Conservation (phyloP, 2,797 vertebrate species). For the Hyperoplus immaculatus region DNA sequence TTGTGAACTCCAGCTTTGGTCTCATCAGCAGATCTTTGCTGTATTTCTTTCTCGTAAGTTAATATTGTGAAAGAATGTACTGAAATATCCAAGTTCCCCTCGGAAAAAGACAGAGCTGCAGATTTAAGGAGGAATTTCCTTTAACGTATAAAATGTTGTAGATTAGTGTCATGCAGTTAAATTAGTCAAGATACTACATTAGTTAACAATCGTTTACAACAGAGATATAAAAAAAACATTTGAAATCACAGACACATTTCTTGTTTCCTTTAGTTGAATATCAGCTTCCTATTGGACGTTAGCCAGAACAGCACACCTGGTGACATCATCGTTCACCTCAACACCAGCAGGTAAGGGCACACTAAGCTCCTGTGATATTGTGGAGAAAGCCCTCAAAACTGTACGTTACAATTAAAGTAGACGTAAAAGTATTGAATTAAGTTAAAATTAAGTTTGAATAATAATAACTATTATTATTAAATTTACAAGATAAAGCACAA, state of each 20-base stretch:
- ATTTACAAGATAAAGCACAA: neutral
- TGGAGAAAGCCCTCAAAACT: neutral
- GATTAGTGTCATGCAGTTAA: neutral
- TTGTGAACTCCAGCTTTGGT: neutral
- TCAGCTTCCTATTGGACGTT: slow-evolving; percentile 92
- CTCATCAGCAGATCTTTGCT: slow-evolving; percentile 22
- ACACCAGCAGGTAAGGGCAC: slow-evolving; percentile 87
- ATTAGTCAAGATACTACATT: too few relatives aligned
- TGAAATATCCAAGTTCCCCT: slow-evolving; percentile 6
- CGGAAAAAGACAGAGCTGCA: neutral
- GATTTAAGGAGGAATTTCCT: slow-evolving; percentile 4
- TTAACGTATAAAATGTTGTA: neutral
- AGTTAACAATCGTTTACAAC: neutral
- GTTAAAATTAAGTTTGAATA: neutral
- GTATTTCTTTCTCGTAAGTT: neutral
- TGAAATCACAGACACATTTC: neutral
- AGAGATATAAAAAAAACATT: neutral
- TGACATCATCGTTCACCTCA: slow-evolving; percentile 87
- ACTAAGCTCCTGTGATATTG: too few relatives aligned
- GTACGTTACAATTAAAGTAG: neutral
- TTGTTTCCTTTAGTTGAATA: slow-evolving; percentile 85
- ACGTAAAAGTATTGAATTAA: neutral
- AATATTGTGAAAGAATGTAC: slow-evolving; percentile 41
- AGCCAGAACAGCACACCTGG: slow-evolving; percentile 90
- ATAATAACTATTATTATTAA: too few relatives aligned